These are phyloP conservation scores for Gallinago paraguaiae DNA, from an alignment of 2,113 vertebrate species.

Conservation along the genomic window DNA sequence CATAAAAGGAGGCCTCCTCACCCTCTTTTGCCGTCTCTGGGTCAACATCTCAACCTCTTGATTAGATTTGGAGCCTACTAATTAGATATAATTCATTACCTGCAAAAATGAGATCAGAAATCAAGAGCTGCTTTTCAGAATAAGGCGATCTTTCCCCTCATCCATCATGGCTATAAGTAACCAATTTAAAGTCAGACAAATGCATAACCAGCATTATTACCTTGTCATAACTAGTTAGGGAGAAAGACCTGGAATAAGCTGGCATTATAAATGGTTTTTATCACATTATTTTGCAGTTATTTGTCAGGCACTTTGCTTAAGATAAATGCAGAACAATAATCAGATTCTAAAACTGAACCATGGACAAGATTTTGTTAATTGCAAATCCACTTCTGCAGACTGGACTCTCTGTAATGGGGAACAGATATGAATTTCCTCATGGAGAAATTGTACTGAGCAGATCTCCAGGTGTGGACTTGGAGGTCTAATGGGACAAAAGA, in stretches of 20 bases:
- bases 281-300: slow-evolving; percentile 93
- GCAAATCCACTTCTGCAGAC: neutral
- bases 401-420: neutral
- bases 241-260: slow-evolving; percentile 86
- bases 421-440: neutral
- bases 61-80: slow-evolving; percentile 93
- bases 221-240: slow-evolving; percentile 99
- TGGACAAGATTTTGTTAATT: slow-evolving; percentile 74
- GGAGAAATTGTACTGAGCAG: neutral
- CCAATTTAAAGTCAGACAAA: slow-evolving; percentile 95
- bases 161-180: slow-evolving; percentile 99
- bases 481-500: neutral
- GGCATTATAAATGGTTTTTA: slow-evolving; percentile 94
- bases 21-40: slow-evolving; percentile 71
- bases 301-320: slow-evolving; percentile 96
- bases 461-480: neutral
- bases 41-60: slow-evolving; percentile 91
- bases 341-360: slow-evolving; percentile 80
- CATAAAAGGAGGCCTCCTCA: slow-evolving; percentile 13
- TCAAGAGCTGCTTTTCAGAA: slow-evolving; percentile 93
- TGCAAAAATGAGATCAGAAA: slow-evolving; percentile 93
- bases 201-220: slow-evolving; percentile 94
- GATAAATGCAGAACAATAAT: slow-evolving; percentile 93
- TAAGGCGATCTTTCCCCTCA: slow-evolving; percentile 89
- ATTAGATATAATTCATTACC: slow-evolving; percentile 99